These are phyloP conservation scores for Mimachlamys varia DNA, from an alignment of 2,888 invertebrate species.

Conservation along the genomic window DNA sequence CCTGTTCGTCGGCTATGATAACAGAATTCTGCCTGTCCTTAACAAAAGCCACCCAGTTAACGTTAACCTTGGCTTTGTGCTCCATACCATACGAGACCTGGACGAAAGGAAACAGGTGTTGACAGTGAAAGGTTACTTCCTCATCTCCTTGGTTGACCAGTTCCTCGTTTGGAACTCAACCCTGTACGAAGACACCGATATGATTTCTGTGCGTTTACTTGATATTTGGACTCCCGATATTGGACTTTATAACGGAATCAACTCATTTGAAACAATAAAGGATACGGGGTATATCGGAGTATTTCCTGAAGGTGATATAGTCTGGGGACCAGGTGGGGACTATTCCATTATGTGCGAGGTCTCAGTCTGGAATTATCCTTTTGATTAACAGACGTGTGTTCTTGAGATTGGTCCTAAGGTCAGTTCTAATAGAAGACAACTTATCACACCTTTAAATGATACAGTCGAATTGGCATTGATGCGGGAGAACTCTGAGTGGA, in stretches of 20 bases:
- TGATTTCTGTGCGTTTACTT: background rate
- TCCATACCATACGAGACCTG: background rate
- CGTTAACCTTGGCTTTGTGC: background rate
- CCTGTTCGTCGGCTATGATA: background rate
- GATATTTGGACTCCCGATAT: background rate
- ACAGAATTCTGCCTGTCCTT: background rate
- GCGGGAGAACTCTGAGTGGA: background rate
- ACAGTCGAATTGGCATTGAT: background rate
- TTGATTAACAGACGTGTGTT: background rate
- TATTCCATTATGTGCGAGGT: background rate
- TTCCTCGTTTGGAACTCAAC: background rate
- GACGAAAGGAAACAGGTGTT: background rate
- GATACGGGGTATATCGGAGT: background rate
- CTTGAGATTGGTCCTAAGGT: background rate
- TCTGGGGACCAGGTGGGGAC: background rate
- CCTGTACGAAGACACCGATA: background rate
- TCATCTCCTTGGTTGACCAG: background rate
- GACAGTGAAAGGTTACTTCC: background rate
- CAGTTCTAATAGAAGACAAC: background rate
- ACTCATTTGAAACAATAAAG: background rate
- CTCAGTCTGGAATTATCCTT: background rate
- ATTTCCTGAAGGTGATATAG: background rate
- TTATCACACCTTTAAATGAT: background rate
- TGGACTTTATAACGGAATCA: background rate
- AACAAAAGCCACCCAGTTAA: background rate